Conservation (phyloP, 2,888 invertebrate genomes). For the Carpatolechia fugitivella region DNA sequence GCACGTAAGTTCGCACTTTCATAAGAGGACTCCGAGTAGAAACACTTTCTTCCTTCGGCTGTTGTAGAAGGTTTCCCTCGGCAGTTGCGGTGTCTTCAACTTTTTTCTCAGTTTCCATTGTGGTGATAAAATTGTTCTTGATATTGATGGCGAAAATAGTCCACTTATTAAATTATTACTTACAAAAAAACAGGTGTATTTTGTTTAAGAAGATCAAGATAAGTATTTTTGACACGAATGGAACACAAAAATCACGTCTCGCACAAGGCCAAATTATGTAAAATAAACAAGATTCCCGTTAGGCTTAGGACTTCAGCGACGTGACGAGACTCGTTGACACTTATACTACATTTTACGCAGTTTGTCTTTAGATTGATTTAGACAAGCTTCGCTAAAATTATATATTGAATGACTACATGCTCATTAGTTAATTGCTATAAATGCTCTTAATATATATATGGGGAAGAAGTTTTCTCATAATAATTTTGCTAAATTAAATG, state of each 20-base stretch:
- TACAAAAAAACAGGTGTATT: neutral
- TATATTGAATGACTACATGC: too few species aligned
- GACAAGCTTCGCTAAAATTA: too few species aligned
- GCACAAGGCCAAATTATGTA: neutral
- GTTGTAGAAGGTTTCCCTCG: slow-evolving; percentile 69
- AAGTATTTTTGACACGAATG: neutral
- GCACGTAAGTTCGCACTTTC: slow-evolving; percentile 92
- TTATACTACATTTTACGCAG: too few species aligned
- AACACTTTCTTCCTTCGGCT: slow-evolving; percentile 57
- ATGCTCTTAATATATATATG: too few species aligned
- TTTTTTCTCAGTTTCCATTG: slow-evolving; percentile 45
- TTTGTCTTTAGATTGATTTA: too few species aligned
- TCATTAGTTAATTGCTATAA: too few species aligned
- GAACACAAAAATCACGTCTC: neutral
- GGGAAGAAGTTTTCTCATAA: too few species aligned
- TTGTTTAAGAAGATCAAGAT: neutral
- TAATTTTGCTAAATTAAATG: too few species aligned
- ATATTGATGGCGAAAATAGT: neutral
- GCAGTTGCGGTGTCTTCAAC: slow-evolving; percentile 50
- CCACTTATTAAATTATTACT: neutral
- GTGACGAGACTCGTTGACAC: too few species aligned
- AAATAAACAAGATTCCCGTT: slow-evolving; percentile 16
- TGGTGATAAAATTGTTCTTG: too few species aligned
- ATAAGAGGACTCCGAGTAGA: slow-evolving; percentile 81
- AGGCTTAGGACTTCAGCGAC: too few species aligned